Evolutionary conservation across 2,113 vertebrate species (phyloP).

Genomic region (Psephotus haematonotus): DNA sequence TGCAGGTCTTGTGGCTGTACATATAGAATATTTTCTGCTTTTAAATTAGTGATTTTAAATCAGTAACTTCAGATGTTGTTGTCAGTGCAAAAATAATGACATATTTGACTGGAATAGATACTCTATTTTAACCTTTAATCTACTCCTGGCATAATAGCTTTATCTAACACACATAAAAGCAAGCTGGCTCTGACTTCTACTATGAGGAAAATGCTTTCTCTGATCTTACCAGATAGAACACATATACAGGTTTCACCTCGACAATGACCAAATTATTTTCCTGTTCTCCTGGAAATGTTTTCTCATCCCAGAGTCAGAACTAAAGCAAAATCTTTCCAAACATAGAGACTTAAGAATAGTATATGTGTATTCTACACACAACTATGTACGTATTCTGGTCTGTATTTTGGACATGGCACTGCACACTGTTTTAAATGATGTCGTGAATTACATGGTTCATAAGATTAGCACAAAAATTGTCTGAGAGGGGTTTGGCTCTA

Average conservation of each 20-base stretch:
- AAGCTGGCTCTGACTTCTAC: not conserved
- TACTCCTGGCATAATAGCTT: not conserved
- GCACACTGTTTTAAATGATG: not conserved
- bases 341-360: not conserved
- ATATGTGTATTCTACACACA: not conserved
- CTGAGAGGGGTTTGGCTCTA: not conserved
- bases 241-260: not conserved
- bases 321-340: not conserved
- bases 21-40: not conserved
- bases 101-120: not conserved
- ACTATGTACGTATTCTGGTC: not conserved
- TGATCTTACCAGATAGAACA: not conserved
- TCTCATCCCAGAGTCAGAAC: not conserved
- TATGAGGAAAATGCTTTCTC: not conserved
- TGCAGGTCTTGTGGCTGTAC: not conserved
- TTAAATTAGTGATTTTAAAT: conserved; percentile 11
- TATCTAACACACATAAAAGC: not conserved
- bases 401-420: not conserved
- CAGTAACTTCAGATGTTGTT: conserved; percentile 7
- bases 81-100: not conserved
- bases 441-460: not conserved
- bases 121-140: not conserved
- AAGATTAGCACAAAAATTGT: not conserved
- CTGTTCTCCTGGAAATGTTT: not conserved
- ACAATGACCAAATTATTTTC: not conserved